phyloP scores from a whole-genome alignment of 2,113 vertebrate species.

The Grammomys surdaster region DNA sequence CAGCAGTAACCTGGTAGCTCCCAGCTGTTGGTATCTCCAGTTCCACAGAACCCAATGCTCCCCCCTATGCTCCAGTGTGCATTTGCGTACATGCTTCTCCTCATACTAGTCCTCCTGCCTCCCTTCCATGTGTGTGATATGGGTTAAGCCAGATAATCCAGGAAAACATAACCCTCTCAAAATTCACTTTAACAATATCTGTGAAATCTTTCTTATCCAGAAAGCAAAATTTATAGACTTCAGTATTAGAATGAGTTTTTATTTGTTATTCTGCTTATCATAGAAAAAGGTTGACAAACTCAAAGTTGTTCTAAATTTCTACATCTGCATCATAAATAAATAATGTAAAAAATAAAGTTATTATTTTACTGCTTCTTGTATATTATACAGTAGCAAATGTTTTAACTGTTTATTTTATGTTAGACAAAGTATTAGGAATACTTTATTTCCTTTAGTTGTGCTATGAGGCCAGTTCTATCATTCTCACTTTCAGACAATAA shows the following conservation, averaged over 20 bases:
- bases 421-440: background rate
- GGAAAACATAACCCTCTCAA: background rate
- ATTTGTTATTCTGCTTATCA: too few species aligned
- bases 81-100: background rate
- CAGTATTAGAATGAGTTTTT: background rate
- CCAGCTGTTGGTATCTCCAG: background rate
- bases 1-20: background rate
- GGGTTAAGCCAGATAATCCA: background rate
- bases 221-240: background rate
- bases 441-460: constrained; percentile 32
- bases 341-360: background rate
- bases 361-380: background rate
- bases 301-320: background rate
- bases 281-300: background rate
- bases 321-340: background rate
- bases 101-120: background rate
- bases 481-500: background rate
- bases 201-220: background rate
- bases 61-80: background rate
- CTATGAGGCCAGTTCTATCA: background rate
- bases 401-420: background rate
- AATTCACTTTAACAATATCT: background rate
- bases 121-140: too few species aligned
- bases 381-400: background rate
- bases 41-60: background rate